Evolutionary conservation across 2,797 vertebrate genomes (phyloP).

Genomic region (Pantherophis alleghaniensis): DNA sequence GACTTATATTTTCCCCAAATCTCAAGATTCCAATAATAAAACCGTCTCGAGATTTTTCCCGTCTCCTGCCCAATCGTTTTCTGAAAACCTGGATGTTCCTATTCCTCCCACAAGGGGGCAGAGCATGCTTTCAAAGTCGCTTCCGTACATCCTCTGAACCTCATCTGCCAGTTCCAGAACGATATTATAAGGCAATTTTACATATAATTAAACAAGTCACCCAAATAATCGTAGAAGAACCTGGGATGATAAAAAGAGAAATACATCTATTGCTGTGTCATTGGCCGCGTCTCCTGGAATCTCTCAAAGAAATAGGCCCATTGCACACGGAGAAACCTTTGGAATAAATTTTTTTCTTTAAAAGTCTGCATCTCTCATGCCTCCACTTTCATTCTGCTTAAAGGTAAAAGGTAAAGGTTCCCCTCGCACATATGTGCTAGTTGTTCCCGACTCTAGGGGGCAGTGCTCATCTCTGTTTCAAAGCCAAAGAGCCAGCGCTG

Average conservation of each 20-base stretch:
- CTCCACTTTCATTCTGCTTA: not conserved
- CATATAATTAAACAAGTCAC: conserved; percentile 15
- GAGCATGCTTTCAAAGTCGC: conserved; percentile 28
- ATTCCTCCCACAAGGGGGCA: conserved; percentile 59
- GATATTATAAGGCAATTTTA: conserved; percentile 19
- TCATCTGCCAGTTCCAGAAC: not conserved
- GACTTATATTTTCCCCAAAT: not conserved
- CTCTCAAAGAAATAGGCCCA: not conserved
- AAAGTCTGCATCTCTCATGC: not conserved
- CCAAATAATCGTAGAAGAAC: not conserved
- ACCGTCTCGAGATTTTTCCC: not conserved
- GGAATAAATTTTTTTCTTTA: not conserved
- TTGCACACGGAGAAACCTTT: not conserved
- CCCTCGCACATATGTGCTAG: too few species aligned
- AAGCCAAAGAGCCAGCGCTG: too few species aligned
- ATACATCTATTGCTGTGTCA: not conserved
- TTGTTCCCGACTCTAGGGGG: too few species aligned
- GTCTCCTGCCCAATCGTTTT: too few species aligned
- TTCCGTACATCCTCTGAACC: not conserved
- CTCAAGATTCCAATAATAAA: not conserved
- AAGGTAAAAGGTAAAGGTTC: too few species aligned
- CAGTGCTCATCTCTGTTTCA: too few species aligned
- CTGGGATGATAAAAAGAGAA: not conserved
- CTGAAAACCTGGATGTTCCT: not conserved
- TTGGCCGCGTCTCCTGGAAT: not conserved